These are phyloP conservation scores for Noctilio leporinus DNA, from an alignment of 2,113 vertebrate genomes.

Conservation along the genomic window DNA sequence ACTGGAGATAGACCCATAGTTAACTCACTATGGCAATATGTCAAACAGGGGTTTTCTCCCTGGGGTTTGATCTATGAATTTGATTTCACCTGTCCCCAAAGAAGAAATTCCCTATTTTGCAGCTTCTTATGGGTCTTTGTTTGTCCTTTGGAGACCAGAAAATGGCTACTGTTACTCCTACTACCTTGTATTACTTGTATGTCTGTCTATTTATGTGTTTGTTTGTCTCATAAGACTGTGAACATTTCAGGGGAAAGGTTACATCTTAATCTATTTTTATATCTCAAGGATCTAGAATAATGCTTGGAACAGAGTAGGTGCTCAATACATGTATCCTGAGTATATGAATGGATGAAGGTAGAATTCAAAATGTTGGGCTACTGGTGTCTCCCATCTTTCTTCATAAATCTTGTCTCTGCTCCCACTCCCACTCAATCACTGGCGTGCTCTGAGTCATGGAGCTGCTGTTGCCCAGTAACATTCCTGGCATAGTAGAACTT, in stretches of 20 bases:
- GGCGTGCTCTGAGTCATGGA: constrained; percentile 37
- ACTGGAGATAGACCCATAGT: background rate
- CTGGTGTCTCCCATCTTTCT: background rate
- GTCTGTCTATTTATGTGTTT: background rate
- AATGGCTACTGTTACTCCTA: background rate
- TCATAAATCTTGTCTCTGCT: background rate
- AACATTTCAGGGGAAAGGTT: constrained; percentile 12
- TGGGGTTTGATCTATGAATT: background rate
- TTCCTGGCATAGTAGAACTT: constrained; percentile 61
- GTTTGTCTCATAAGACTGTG: background rate
- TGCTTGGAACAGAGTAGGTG: background rate
- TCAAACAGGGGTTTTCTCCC: background rate
- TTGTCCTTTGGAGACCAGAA: background rate
- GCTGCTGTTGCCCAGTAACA: constrained; percentile 28
- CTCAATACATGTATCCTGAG: background rate
- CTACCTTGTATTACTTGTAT: background rate
- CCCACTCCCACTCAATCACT: background rate
- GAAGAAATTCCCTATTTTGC: background rate
- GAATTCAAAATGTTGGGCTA: constrained; percentile 10
- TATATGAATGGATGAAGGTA: background rate
- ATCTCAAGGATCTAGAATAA: background rate
- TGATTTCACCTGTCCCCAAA: background rate
- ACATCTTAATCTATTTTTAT: background rate
- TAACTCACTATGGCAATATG: background rate
- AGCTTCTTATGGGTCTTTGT: background rate